Evolutionary conservation across 2,888 invertebrate genomes (phyloP), one percentile per base, ranked within the genome.

Genomic region (Gortyna flavago): DNA sequence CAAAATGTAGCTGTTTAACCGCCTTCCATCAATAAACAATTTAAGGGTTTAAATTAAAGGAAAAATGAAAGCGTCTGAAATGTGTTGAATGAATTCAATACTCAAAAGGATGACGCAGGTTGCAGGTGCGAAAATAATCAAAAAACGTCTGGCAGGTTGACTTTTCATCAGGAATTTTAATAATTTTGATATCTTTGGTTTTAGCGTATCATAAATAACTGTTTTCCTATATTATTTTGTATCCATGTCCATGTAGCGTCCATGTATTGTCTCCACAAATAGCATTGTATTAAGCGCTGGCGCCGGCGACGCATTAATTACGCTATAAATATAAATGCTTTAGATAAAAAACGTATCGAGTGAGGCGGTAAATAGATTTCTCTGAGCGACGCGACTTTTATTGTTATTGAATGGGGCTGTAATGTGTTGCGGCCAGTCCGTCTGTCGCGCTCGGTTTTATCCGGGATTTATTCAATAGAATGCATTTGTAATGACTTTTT

Each of bases 261-360:
- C 89, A 81, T 86, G 75, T 83, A 85, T 89, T 88, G 88, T 83
- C 76, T 84, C 87, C 85, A 84, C 89, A 90, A 91, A 92, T 91
- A 91, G 90, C 88, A 81, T 79, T 79, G 88, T 84, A 86, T 90
- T 90, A 88, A 90, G 85, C 86, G 83, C 85, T 88, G 91, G 92
- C 92, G 92, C 91, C 90, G 91, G 88, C 88, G 90, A 91, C 92
- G 87, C 92, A 92, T 92, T 92, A 92, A 92, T 92, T 92, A 92
- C 90, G 86, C 91, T 92, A 91, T 92, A 92, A 92, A 92, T 92
- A 92, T 92, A 92, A 90, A 87, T 87, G 86, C 84, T 89, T 89
- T 86, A 87, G 85, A 87, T 89, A 87, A 85, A 87, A 88, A 86
- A 81, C 86, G 72, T 81, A 82, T 81, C 75, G 72, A 81, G 68